phyloP scores from a whole-genome alignment of 2,797 vertebrate species.

The Myotis pilosus region DNA sequence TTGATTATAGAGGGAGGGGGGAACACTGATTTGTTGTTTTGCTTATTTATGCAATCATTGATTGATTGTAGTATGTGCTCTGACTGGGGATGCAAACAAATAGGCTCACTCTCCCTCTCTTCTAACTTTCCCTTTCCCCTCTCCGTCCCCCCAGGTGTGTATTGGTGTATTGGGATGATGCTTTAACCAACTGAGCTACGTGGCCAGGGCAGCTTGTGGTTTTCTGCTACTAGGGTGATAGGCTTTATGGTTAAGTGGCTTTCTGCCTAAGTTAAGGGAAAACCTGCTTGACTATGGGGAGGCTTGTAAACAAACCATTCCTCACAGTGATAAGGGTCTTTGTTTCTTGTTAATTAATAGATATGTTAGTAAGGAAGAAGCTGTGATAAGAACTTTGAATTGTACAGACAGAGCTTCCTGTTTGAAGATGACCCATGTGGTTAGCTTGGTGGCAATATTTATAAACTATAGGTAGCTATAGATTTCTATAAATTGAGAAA shows the following conservation, averaged over 20 bases:
- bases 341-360: background rate
- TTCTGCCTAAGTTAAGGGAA: background rate
- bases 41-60: background rate
- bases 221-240: background rate
- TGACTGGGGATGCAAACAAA: background rate
- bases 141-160: too few species aligned
- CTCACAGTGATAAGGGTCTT: background rate
- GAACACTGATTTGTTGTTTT: background rate
- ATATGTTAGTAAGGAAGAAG: background rate
- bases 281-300: background rate
- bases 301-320: background rate
- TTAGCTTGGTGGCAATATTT: background rate
- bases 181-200: background rate
- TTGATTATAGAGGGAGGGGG: background rate
- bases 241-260: background rate
- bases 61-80: background rate
- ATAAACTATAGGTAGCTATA: background rate
- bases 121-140: too few species aligned
- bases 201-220: background rate
- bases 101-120: too few species aligned
- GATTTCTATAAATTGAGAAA: background rate
- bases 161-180: background rate
- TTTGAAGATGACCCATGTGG: background rate
- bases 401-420: background rate
- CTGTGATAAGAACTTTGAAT: background rate